Base-by-base conservation (phyloP, 2,888 invertebrate genomes). In the Stenodema calcarata region DNA sequence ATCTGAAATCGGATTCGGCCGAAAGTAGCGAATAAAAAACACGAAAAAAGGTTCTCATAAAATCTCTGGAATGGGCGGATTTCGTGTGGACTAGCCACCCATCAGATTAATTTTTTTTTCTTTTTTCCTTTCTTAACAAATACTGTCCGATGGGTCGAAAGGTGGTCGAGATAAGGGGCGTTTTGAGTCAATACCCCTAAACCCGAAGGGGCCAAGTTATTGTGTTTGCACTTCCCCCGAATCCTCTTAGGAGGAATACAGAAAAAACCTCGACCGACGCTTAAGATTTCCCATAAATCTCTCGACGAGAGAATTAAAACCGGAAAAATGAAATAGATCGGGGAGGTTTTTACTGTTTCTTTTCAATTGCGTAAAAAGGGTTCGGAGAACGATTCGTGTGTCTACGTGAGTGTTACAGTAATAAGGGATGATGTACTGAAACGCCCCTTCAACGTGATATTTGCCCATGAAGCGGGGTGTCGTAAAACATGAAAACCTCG, bases 91-190 rank as follows among this genome's bases (percentile, higher is more conserved):
- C 50, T 18, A 14, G 23, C 44, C 47, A 78, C 78, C 47, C 28
- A 80, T 80, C 50, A 50, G 80, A 80, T 80, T 80, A 50, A 23
- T 80, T 28, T 54, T 80, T 28, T 80, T 42, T 50, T 23, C 54
- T 16, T 80, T 23, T 50, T 23, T 23, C 54, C 16, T 80, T 50
- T 50, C 50, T 80, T 80, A 80, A 80, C 80, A 80, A 80, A 80
- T 78, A 78, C 23, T 80, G 70, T 70, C 70, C 70, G 84, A 84
- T 42, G 84, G 84, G 84, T 62, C 62, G 62, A 42, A 83, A 73
- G 84, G 70, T 70, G 84, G 70, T 73, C 73, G 84, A 84, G 84
- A 84, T 84, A 84, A 84, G 84, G 75, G 84, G 30, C 80, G 80
- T 80, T 80, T 50, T 47, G 47, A 80, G 80, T 80, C 80, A 80